These are phyloP conservation scores for Leguminivora glycinivorella DNA, from an alignment of 1,140 invertebrate species.

Conservation along the genomic window DNA sequence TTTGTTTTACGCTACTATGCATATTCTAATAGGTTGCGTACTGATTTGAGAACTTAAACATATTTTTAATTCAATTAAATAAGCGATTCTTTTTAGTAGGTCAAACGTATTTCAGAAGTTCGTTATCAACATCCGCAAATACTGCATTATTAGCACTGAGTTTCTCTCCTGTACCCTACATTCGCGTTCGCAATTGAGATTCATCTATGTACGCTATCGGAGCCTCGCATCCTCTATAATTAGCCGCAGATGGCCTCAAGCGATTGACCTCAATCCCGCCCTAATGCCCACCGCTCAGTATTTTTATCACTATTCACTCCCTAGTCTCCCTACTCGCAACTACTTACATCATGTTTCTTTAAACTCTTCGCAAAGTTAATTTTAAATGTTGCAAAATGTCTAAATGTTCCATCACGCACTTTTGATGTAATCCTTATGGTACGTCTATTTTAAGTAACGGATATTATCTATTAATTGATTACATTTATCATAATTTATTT, in stretches of 20 bases:
- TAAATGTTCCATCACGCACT: background rate
- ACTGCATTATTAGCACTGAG: slow-evolving; percentile 16
- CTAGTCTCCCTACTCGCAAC: slow-evolving; percentile 29
- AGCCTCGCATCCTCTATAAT: slow-evolving; percentile 67
- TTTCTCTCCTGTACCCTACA: slow-evolving; percentile 33
- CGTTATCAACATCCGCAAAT: slow-evolving; percentile 20
- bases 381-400: background rate
- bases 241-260: slow-evolving; percentile 75
- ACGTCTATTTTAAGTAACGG: background rate
- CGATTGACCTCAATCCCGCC: slow-evolving; percentile 75
- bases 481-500: slow-evolving; percentile 14
- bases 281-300: slow-evolving; percentile 67
- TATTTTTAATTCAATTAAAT: background rate
- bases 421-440: background rate
- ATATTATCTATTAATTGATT: slow-evolving; percentile 4
- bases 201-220: slow-evolving; percentile 61
- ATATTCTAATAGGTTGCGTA: too few species aligned
- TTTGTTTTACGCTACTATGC: background rate
- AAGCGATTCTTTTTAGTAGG: background rate
- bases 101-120: slow-evolving; percentile 13
- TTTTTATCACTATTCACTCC: slow-evolving; percentile 63
- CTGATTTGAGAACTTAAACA: too few species aligned
- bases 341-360: background rate
- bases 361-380: background rate
- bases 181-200: slow-evolving; percentile 55